Base-by-base conservation (phyloP, 2,888 invertebrate species). In the Eustalomyia histrio region DNA sequence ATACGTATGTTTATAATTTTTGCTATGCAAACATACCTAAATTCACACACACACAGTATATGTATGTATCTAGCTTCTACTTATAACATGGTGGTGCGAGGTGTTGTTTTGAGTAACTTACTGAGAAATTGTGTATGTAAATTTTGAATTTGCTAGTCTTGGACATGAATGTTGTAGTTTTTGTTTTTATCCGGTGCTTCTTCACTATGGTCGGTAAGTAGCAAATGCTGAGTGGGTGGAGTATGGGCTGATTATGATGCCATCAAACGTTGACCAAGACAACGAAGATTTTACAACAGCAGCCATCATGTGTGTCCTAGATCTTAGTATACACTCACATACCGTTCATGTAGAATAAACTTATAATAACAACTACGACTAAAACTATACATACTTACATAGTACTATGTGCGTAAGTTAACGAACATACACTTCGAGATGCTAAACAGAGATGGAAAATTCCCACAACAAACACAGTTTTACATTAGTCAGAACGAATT, bases 301-400 rank as follows among this genome's bases (percentile, higher is more conserved):
- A 78, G 69, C 65, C 55, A 73, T 50, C 78, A 78, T 76, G 33
- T 78, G 74, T 81, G 78, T 78, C 65, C 76, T 78, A 78, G 78
- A 74, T 78, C 76, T 74, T 69, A 71, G 65, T 69, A 50, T 50
- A 64, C 55, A 65, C 21, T 9, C 10, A 33, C 43, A 47, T n/a
- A 47, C 43, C 6, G 14, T 47, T 5, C 16, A 47, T 47, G 14
- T n/a, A 47, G 16, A 9, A 55, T 57, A 57, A 8, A 29, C n/a
- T 7, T 57, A 57, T 8, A 29, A 8, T 29, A 29, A 8, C 14
- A 35, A 3, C 47, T 58, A 21, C 47, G 3, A 7, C 8, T 43
- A 68, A 29, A 29, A 29, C 29, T 47, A 57, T 33, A 69, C 33
- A 57, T 18, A 43, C 67, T n/a, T 16, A 14, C 61, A 63, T 50